Percentiles rank a stretch among this genome's conserved stretches.
Conservation (phyloP, 2,888 invertebrate genomes). For the Podabrus alpinus region DNA sequence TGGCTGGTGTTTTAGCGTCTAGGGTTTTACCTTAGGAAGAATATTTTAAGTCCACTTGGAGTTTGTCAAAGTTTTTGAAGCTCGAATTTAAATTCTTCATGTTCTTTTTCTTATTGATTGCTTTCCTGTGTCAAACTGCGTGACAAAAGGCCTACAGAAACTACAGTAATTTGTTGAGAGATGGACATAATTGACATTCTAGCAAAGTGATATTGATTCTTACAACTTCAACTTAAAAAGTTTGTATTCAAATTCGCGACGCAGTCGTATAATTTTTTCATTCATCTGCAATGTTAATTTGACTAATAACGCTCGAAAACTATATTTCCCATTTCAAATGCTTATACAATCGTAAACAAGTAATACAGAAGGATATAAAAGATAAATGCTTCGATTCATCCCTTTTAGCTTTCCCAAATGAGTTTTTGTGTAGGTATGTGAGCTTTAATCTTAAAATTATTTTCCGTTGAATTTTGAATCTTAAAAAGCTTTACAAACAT, state of each 20-base stretch:
- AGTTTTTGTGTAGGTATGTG: not conserved
- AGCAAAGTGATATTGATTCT: slow-evolving; percentile 19
- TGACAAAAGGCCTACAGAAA: slow-evolving; percentile 8
- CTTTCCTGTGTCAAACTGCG: slow-evolving; percentile 4
- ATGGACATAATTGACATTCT: slow-evolving; percentile 17
- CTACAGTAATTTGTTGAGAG: slow-evolving; percentile 16
- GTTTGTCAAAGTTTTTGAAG: slow-evolving; percentile 3
- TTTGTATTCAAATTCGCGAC: not conserved
- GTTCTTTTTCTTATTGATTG: slow-evolving; percentile 5
- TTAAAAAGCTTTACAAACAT: not conserved
- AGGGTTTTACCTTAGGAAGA: not conserved
- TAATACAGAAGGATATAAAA: not conserved
- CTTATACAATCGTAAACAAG: not conserved
- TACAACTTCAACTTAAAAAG: not conserved
- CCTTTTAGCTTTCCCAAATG: not conserved
- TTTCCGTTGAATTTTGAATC: not conserved
- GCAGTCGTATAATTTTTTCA: not conserved
- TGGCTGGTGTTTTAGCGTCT: slow-evolving; percentile 1
- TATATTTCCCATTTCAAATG: not conserved
- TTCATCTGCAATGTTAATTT: not conserved
- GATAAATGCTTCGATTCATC: not conserved
- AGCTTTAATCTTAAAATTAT: not conserved
- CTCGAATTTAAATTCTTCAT: slow-evolving; percentile 2
- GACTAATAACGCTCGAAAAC: not conserved
- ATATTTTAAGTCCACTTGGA: not conserved